Evolutionary conservation across 2,888 invertebrate species (phyloP).

Genomic region (Parascotia fuliginaria): DNA sequence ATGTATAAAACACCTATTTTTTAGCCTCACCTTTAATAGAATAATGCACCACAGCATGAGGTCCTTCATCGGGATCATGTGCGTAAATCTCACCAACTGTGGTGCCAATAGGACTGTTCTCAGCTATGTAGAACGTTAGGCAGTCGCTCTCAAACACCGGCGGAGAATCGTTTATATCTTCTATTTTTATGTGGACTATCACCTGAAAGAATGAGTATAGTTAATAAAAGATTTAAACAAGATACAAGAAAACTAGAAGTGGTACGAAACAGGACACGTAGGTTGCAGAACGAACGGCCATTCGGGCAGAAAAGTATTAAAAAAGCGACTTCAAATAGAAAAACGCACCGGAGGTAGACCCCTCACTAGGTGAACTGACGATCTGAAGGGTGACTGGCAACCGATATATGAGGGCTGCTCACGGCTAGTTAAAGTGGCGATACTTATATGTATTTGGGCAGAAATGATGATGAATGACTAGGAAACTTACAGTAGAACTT

Average conservation of each 20-base stretch:
- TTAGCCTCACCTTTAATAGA: constrained; percentile 93
- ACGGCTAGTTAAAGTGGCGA: not conserved
- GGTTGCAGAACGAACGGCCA: too few species aligned
- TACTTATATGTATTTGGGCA: not conserved
- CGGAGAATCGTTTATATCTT: constrained; percentile 96
- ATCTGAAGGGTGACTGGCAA: too few species aligned
- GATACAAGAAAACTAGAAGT: too few species aligned
- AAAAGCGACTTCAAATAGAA: too few species aligned
- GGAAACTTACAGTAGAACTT: constrained; percentile 83
- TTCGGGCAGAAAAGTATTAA: too few species aligned
- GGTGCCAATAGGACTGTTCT: constrained; percentile 98
- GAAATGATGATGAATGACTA: not conserved
- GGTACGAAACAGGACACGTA: too few species aligned
- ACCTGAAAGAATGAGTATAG: too few species aligned
- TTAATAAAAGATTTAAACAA: too few species aligned
- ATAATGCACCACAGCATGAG: constrained; percentile 96
- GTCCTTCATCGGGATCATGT: constrained; percentile 96
- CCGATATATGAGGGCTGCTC: too few species aligned
- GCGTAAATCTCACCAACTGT: constrained; percentile 96
- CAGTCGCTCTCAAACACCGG: constrained; percentile 95
- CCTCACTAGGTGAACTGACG: too few species aligned
- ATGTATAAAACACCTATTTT: too few species aligned
- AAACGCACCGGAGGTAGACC: too few species aligned
- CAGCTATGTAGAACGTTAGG: constrained; percentile 94
- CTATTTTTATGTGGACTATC: constrained; percentile 92